A percentile compares a stretch with the other conserved stretches of the same genome.
These are phyloP conservation scores for Galerucella nymphaeae DNA, from an alignment of 2,888 invertebrate species.

Conservation along the genomic window DNA sequence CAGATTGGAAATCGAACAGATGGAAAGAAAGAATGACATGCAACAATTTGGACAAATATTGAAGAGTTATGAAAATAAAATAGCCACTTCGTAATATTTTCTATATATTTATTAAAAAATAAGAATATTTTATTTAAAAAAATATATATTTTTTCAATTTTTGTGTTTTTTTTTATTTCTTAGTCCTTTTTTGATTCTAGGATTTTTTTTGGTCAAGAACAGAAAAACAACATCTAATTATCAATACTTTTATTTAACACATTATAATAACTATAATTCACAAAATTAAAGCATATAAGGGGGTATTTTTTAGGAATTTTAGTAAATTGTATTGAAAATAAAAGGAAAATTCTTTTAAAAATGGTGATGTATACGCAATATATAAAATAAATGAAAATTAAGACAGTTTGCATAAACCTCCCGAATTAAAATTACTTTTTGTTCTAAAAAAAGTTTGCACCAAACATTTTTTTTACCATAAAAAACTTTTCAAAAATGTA, in stretches of 20 bases:
- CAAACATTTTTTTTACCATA: too few relatives aligned
- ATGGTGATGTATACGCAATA: conserved; percentile 35
- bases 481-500: background rate
- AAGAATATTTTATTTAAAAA: background rate
- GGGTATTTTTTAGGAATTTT: conserved; percentile 45
- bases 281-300: conserved; percentile 53
- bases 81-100: background rate
- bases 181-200: too few relatives aligned
- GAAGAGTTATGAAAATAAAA: conserved; percentile 21
- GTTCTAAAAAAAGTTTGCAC: too few relatives aligned
- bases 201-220: too few relatives aligned
- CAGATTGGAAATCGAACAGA: conserved; percentile 72
- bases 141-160: background rate
- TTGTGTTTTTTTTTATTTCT: too few relatives aligned
- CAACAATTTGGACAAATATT: conserved; percentile 63
- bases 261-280: conserved; percentile 51
- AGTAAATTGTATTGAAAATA: conserved; percentile 41
- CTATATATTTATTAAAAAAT: background rate
- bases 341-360: conserved; percentile 40
- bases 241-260: conserved; percentile 52
- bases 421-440: background rate
- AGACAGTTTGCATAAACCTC: background rate
- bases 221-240: background rate
- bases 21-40: conserved; percentile 73
- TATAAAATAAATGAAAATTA: conserved; percentile 24